phyloP scores from a whole-genome alignment of 2,113 vertebrate genomes.

The Clinocottus analis region DNA sequence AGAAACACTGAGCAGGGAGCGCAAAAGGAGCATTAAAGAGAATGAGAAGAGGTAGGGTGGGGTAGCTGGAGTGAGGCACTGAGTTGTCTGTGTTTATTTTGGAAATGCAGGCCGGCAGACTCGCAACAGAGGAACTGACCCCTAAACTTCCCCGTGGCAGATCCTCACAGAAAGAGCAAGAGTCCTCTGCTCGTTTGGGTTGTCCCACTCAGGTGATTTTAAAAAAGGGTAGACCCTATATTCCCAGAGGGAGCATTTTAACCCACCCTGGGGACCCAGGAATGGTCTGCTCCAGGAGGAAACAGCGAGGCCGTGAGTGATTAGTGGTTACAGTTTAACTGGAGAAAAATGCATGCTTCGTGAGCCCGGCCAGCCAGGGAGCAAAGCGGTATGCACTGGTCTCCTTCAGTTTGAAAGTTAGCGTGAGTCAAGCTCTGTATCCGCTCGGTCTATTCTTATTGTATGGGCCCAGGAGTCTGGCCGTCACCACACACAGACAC shows the following conservation, averaged over 20 bases:
- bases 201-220: slow-evolving; percentile 69
- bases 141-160: slow-evolving; percentile 53
- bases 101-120: slow-evolving; percentile 70
- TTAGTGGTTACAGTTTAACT: slow-evolving; percentile 87
- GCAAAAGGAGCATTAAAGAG: slow-evolving; percentile 57
- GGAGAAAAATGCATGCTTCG: slow-evolving; percentile 81
- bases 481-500: slow-evolving; percentile 32
- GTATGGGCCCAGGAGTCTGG: slow-evolving; percentile 40
- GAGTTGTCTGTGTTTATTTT: slow-evolving; percentile 84
- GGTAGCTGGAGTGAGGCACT: slow-evolving; percentile 69
- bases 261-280: slow-evolving; percentile 59
- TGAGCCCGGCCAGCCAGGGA: slow-evolving; percentile 68
- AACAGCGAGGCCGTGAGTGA: slow-evolving; percentile 78
- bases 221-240: slow-evolving; percentile 30
- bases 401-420: slow-evolving; percentile 55
- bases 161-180: slow-evolving; percentile 33
- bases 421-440: slow-evolving; percentile 68
- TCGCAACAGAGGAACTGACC: slow-evolving; percentile 68
- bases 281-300: slow-evolving; percentile 77
- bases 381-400: slow-evolving; percentile 65
- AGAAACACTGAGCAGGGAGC: slow-evolving; percentile 54
- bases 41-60: slow-evolving; percentile 69
- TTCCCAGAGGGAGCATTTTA: slow-evolving; percentile 41
- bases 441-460: slow-evolving; percentile 51
- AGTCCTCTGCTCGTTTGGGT: slow-evolving; percentile 33